A percentile compares a stretch with the other conserved stretches of the same genome.
Evolutionary conservation across 2,113 vertebrate species (phyloP).

Genomic region (Bos javanicus): DNA sequence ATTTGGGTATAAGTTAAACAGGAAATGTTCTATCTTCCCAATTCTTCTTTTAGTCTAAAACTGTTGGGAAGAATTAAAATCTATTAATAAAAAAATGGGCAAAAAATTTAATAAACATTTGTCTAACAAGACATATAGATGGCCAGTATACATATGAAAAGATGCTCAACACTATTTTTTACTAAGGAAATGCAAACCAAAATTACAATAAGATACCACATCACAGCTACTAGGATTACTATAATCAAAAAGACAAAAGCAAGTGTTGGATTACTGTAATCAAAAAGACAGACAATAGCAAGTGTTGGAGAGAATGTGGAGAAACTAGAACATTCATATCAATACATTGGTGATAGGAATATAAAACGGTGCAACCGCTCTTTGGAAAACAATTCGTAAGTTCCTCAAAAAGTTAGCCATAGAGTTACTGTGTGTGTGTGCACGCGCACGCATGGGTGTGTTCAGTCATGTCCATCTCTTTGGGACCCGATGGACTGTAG

Average conservation of each 20-base stretch:
- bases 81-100: neutral
- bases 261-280: neutral
- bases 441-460: fast-evolving
- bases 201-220: neutral
- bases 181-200: neutral
- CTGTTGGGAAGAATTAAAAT: neutral
- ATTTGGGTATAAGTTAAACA: neutral
- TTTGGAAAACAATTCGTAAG: neutral
- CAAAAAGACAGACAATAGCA: neutral
- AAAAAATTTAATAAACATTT: neutral
- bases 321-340: neutral
- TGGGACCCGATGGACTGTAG: neutral
- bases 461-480: neutral
- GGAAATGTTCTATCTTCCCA: neutral
- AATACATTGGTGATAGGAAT: neutral
- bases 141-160: neutral
- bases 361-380: neutral
- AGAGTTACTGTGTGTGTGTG: neutral
- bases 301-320: neutral
- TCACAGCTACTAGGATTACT: neutral
- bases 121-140: neutral
- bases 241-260: neutral
- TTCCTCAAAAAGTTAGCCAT: neutral
- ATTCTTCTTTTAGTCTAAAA: constrained; percentile 1
- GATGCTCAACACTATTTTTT: neutral